These are phyloP conservation scores for Lochmaea capreae DNA, from an alignment of 2,888 invertebrate species.

Conservation along the genomic window DNA sequence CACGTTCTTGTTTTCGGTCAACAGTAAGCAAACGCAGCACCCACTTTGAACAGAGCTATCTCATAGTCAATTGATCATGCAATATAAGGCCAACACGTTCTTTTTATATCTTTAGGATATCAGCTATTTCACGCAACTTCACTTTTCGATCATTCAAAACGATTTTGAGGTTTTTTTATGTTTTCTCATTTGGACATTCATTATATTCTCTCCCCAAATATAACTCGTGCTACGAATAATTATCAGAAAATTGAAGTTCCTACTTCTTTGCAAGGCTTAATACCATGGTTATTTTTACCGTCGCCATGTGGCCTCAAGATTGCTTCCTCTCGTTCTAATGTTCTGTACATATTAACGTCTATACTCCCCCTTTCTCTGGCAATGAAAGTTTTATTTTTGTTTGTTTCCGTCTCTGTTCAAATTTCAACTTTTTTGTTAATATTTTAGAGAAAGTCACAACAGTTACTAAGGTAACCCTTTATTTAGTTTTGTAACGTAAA, in stretches of 20 bases:
- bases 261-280: slow-evolving; percentile 13
- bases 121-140: too few species aligned
- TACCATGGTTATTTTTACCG: background rate
- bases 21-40: too few species aligned
- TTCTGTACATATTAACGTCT: slow-evolving; percentile 8
- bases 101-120: too few species aligned
- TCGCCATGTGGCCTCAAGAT: slow-evolving; percentile 3
- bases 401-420: background rate
- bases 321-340: slow-evolving; percentile 9
- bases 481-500: background rate
- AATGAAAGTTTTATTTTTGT: slow-evolving; percentile 9
- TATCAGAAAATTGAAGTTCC: background rate
- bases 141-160: too few species aligned
- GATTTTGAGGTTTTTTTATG: too few species aligned
- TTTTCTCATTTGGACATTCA: too few species aligned
- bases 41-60: too few species aligned
- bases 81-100: too few species aligned
- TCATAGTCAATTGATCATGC: too few species aligned
- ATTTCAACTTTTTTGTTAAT: background rate
- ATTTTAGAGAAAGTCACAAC: background rate
- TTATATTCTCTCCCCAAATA: too few species aligned
- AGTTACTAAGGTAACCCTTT: background rate
- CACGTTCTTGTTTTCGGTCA: too few species aligned
- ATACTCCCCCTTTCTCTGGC: background rate
- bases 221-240: too few species aligned